Evolutionary conservation across 2,797 vertebrate genomes (phyloP), one percentile per base, ranked within the genome.

Genomic region (Aulostomus chinensis): DNA sequence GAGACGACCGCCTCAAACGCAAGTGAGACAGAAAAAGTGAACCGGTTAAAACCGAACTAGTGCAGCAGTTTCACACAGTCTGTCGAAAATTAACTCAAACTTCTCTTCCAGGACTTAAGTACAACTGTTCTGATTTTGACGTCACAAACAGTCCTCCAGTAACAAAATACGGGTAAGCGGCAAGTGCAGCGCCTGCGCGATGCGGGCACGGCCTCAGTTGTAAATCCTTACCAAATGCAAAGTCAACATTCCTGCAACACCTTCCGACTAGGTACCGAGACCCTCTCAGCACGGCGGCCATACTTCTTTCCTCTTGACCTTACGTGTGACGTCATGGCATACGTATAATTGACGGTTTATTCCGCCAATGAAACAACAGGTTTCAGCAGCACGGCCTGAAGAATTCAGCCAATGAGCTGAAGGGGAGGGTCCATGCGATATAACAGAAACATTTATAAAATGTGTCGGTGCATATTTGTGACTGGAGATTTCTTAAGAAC

Each of bases 261-360:
- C 85, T 81, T 78, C 85, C 81, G 29, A 83, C 56, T 16, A 91
- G 50, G 64, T 47, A 89, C 46, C 84, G 84, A 62, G 84, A 85
- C 18, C 84, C 79, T 83, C 88, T 86, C 21, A 93, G 49, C 54
- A 91, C 75, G 48, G 88, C 91, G 42, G 92, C 92, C 92, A 93
- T 93, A 73, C 86, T 93, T 89, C 78, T 85, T 86, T 80, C 55
- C 78, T 82, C 68, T 69, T 84, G 81, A 88, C 83, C 85, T 82
- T 75, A 62, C 66, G 49, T 21, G 16, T 70, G 72, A 69, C 72
- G 78, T 47, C 11, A 12, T 1, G 9, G 9, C 2, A 67, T 54
- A 46, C 38, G 5, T 1, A 1, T 36, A 4, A 68, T 12, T 71
- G 86, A 76, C 54, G 7, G 6, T 0, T 1, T 2, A 1, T 6